Conservation (phyloP, 2,888 invertebrate species). For the Cantharis flavilabris region DNA sequence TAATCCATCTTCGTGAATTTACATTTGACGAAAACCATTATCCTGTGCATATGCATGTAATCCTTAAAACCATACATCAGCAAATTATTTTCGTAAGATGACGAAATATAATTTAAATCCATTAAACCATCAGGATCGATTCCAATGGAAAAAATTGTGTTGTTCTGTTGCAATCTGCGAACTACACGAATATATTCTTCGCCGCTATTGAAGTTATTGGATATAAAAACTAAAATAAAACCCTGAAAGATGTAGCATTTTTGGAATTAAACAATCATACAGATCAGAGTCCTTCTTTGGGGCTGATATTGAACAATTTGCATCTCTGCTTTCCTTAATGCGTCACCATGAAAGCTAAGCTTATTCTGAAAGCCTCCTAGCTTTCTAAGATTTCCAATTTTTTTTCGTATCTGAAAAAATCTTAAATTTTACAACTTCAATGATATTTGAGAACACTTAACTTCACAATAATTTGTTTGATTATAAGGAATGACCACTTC, state of each 20-base stretch:
- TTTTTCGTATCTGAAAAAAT: not conserved
- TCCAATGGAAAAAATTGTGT: not conserved
- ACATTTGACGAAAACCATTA: not conserved
- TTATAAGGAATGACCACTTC: not conserved
- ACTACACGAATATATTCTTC: not conserved
- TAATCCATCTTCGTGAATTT: not conserved
- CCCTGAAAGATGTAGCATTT: not conserved
- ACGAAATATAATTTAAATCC: not conserved
- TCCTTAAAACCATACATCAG: not conserved
- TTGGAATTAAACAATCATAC: not conserved
- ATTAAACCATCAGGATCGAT: not conserved
- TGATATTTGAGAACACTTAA: not conserved
- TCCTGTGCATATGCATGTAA: not conserved
- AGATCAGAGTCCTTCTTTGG: not conserved
- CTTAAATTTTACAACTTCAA: not conserved
- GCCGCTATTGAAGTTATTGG: not conserved
- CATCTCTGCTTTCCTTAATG: not conserved
- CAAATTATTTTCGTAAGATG: not conserved
- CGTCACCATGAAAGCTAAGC: not conserved
- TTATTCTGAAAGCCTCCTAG: not conserved
- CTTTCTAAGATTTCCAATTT: not conserved
- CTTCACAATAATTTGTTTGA: not conserved
- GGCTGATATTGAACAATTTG: not conserved
- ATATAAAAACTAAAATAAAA: slow-evolving; percentile 1
- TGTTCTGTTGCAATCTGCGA: not conserved